A percentile compares a stretch with the other conserved stretches of the same genome.
Evolutionary conservation across 2,113 vertebrate species (phyloP).

Genomic region (Penelope pileata): DNA sequence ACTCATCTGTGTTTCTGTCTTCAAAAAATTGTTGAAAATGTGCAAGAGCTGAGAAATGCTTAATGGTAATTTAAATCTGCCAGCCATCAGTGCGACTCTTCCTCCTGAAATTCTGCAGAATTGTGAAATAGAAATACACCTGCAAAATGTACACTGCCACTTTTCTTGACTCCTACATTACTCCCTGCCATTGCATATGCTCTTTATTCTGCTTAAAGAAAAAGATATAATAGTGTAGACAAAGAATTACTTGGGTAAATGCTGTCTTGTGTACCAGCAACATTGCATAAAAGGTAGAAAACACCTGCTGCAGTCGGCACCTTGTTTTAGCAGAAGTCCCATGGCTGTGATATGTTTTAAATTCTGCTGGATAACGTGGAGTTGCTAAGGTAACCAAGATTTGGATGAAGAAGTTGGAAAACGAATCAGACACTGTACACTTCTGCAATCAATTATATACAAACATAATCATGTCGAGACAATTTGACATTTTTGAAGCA

Average conservation of each 20-base stretch:
- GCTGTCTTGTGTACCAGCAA: fast-evolving
- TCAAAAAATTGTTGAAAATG: neutral
- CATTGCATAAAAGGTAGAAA: neutral
- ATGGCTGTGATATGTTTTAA: neutral
- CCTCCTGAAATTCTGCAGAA: neutral
- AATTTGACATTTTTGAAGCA: neutral
- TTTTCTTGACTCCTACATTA: neutral
- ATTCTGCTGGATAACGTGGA: neutral
- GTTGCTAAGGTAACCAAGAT: neutral
- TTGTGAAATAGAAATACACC: neutral
- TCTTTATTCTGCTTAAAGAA: neutral
- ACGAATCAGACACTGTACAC: neutral
- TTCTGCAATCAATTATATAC: neutral
- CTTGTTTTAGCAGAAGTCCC: neutral
- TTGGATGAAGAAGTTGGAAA: neutral
- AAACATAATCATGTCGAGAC: neutral
- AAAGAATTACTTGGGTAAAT: too few species aligned
- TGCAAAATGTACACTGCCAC: neutral
- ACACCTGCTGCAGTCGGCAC: neutral
- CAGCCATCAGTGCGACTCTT: neutral
- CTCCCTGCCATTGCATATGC: neutral
- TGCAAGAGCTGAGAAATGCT: neutral
- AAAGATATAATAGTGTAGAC: neutral
- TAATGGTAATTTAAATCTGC: neutral
- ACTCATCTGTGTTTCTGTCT: neutral